Base-by-base conservation (phyloP, 23 tunicate genomes). In the Clavelina lepadiformis region DNA sequence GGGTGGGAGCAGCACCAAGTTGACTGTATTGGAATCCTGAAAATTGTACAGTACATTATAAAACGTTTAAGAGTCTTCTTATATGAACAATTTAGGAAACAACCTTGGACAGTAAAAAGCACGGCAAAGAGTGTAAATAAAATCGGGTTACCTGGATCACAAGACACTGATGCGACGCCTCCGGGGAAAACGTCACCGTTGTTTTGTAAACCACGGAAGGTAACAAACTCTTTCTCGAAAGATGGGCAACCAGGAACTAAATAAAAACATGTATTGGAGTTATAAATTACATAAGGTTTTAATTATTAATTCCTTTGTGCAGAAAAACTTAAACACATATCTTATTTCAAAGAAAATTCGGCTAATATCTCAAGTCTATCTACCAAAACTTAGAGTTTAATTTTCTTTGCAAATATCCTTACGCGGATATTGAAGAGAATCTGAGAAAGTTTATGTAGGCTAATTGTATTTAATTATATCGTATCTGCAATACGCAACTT, bases 211-310 rank as follows among this genome's bases (percentile, higher is more conserved):
- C 83, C 81, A 38, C 55, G 45, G 83, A 81, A 75, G 3, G 41
- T 32, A 20, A 67, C 81, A 38, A 41, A 50, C 4, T 61, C 75
- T 0, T 28, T 51, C 52, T 38, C 79, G 76, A 81, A 69, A n/a
- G 75, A 34, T 74, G 87, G 82, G 71, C 97, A 89, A 38, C 76
- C 52, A 13, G 89, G 82, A 15, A 89, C 97, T 89, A 62, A 20
- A 87, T 59, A 22, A 41, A 4, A n/a, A n/a, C n/a, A n/a, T n/a
- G n/a, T n/a, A n/a, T n/a, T n/a, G n/a, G n/a, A n/a, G n/a, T n/a
- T n/a, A n/a, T n/a, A n/a, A 3, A 2, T 3, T 4, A 49, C 5
- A 49, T 49, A 4, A 4, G 3, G 3, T 21, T 49, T 3, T 49
- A 27, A 25, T 49, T 49, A 21, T 25, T 49, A 49, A 49, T 49